Percentiles rank a stretch among this genome's conserved stretches.
phyloP scores from a whole-genome alignment of 1,140 invertebrate species.

The Bombus soroeensis region DNA sequence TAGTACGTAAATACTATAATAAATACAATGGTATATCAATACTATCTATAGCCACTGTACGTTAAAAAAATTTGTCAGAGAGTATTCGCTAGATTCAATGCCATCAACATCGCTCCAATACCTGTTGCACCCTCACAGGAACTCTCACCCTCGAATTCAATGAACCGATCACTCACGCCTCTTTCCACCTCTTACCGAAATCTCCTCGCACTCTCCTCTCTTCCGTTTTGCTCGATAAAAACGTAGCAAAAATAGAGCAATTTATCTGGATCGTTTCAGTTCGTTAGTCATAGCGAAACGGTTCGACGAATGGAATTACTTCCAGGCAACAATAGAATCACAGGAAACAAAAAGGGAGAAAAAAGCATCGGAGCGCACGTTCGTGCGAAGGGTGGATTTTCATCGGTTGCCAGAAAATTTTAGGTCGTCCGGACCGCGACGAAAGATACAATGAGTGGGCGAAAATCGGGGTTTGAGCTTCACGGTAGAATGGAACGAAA shows the following conservation, averaged over 20 bases:
- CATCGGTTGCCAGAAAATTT: slow-evolving; percentile 5
- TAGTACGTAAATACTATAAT: not conserved
- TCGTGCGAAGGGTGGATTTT: not conserved
- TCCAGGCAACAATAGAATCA: not conserved
- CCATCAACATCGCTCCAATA: not conserved
- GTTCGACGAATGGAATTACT: not conserved
- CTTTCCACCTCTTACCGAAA: not conserved
- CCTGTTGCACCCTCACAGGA: slow-evolving; percentile 1
- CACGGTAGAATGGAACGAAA: slow-evolving; percentile 52
- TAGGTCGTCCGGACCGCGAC: not conserved
- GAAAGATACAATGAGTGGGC: not conserved
- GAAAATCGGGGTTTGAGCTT: slow-evolving; percentile 13
- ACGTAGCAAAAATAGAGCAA: not conserved
- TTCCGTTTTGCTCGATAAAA: too few relatives aligned
- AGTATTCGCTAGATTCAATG: not conserved
- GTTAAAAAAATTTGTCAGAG: not conserved
- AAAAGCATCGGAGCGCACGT: too few relatives aligned
- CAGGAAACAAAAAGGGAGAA: too few relatives aligned
- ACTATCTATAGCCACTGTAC: not conserved
- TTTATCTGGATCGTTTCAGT: not conserved
- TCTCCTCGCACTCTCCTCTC: too few relatives aligned
- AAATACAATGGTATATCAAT: not conserved
- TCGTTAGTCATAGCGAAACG: slow-evolving; percentile 5
- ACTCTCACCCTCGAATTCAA: not conserved
- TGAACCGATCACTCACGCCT: slow-evolving; percentile 1